These are phyloP conservation scores for Dryobota labecula DNA, from an alignment of 2,888 invertebrate species.

Conservation along the genomic window DNA sequence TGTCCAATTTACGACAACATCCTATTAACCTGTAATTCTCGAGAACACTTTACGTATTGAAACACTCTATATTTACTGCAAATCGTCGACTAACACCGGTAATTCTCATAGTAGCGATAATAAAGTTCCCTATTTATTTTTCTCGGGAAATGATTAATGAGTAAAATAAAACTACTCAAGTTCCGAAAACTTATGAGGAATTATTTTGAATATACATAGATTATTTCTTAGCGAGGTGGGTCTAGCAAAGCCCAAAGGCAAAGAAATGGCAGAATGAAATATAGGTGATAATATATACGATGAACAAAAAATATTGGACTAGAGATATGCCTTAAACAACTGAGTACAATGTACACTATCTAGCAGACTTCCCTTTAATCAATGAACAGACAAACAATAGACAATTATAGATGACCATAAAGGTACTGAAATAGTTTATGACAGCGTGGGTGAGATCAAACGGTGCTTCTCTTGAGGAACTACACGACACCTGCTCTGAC, in stretches of 20 bases:
- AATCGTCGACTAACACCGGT: slow-evolving; percentile 27
- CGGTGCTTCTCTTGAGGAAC: slow-evolving; percentile 70
- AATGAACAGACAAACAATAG: slow-evolving; percentile 67
- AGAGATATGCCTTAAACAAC: slow-evolving; percentile 9
- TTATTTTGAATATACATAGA: not conserved
- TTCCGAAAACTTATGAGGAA: not conserved
- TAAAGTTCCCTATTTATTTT: slow-evolving; percentile 43
- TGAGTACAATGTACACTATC: slow-evolving; percentile 30
- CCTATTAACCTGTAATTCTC: not conserved
- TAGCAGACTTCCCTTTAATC: slow-evolving; percentile 52
- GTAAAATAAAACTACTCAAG: not conserved
- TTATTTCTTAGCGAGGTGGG: not conserved
- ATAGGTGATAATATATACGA: not conserved
- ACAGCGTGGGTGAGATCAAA: slow-evolving; percentile 70
- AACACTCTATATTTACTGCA: not conserved
- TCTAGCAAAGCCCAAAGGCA: not conserved
- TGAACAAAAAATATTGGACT: not conserved
- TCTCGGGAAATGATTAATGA: no score
- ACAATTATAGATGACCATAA: slow-evolving; percentile 67
- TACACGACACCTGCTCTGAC: slow-evolving; percentile 73
- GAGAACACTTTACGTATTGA: not conserved
- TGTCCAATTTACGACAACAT: not conserved
- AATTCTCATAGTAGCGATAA: slow-evolving; percentile 13
- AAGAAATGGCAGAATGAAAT: not conserved
- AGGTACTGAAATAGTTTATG: slow-evolving; percentile 67